These are phyloP conservation scores for Seriola rivoliana DNA, from an alignment of 2,113 vertebrate genomes.

Conservation along the genomic window DNA sequence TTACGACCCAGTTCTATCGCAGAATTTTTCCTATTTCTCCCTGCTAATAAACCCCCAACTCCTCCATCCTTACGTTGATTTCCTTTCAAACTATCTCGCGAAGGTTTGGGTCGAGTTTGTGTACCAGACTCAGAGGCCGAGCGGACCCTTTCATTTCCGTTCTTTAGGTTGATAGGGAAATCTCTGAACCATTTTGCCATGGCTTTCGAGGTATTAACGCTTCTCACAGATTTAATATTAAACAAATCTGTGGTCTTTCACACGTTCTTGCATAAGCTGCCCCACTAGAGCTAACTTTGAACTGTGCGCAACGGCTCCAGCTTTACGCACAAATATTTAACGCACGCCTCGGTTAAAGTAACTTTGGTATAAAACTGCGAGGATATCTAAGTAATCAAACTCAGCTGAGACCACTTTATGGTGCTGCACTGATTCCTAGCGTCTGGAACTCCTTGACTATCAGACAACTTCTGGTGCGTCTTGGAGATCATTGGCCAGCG, in stretches of 20 bases:
- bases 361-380: neutral
- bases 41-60: slow-evolving; percentile 78
- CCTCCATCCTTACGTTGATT: slow-evolving; percentile 84
- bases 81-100: slow-evolving; percentile 81
- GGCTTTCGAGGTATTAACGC: slow-evolving; percentile 28
- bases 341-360: slow-evolving; percentile 24
- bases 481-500: slow-evolving; percentile 48
- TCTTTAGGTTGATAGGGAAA: slow-evolving; percentile 92
- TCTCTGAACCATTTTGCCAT: slow-evolving; percentile 98
- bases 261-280: neutral
- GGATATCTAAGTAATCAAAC: neutral
- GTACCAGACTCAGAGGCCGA: slow-evolving; percentile 86
- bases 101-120: slow-evolving; percentile 83
- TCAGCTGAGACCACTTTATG: neutral
- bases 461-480: slow-evolving; percentile 46
- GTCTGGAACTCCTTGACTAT: slow-evolving; percentile 12
- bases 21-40: slow-evolving; percentile 92
- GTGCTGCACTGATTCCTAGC: slow-evolving; percentile 8
- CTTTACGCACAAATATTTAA: slow-evolving; percentile 71
- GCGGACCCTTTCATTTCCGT: slow-evolving; percentile 88
- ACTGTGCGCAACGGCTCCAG: slow-evolving; percentile 45
- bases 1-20: slow-evolving; percentile 86
- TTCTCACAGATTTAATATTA: neutral
- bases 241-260: neutral
- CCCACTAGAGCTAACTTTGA: neutral